phyloP scores from a whole-genome alignment of 1,140 invertebrate species.

The Calosoma granatense region DNA sequence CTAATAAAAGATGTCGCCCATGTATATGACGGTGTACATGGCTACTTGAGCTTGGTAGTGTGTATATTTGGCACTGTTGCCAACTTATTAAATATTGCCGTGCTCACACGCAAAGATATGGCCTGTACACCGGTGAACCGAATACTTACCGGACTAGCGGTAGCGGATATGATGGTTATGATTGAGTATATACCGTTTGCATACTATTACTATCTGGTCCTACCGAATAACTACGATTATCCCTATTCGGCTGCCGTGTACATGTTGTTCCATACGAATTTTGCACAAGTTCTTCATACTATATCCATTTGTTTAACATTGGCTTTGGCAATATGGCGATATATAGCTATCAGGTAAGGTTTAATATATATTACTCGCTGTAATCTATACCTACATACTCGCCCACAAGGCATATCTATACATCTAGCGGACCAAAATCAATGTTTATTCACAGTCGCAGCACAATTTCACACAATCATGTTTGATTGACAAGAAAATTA shows the following conservation, averaged over 20 bases:
- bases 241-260: slow-evolving; percentile 61
- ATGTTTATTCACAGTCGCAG: too few species aligned
- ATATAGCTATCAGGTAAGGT: slow-evolving; percentile 51
- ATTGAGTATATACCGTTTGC: slow-evolving; percentile 77
- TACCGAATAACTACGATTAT: slow-evolving; percentile 43
- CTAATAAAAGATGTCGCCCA: background rate
- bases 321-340: slow-evolving; percentile 66
- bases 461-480: too few species aligned
- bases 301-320: slow-evolving; percentile 82
- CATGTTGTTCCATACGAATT: slow-evolving; percentile 69
- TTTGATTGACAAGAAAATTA: too few species aligned
- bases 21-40: slow-evolving; percentile 35
- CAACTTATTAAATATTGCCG: slow-evolving; percentile 83
- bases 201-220: slow-evolving; percentile 59
- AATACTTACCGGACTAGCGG: slow-evolving; percentile 69
- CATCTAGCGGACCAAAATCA: too few species aligned
- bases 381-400: too few species aligned
- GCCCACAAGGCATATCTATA: too few species aligned
- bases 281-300: slow-evolving; percentile 69
- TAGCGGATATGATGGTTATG: slow-evolving; percentile 80
- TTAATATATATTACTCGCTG: too few species aligned
- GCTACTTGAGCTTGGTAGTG: slow-evolving; percentile 58
- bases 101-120: slow-evolving; percentile 77
- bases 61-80: slow-evolving; percentile 81
- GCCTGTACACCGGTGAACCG: slow-evolving; percentile 70